Base-by-base conservation (phyloP, 2,888 invertebrate species). In the Lasioglossum figueresi region DNA sequence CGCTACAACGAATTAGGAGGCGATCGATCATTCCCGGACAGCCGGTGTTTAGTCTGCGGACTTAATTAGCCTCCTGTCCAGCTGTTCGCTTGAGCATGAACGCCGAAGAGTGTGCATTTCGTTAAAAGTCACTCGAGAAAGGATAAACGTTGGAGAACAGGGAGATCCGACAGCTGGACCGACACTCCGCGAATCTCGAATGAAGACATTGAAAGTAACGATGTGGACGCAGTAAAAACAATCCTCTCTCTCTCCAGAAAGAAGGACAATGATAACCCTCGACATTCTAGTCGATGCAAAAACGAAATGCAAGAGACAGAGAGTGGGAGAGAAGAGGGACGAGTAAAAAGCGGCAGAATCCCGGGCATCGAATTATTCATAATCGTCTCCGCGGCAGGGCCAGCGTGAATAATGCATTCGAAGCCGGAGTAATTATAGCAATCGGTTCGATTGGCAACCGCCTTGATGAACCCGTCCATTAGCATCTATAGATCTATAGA, bases 391-490 rank as follows among this genome's bases (percentile, higher is more conserved):
- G 5, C 31, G 68, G 19, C 40, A 59, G 52, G 63, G 34, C 31
- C 31, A 19, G 31, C 37, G 37, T 56, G 84, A 84, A 80, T 83
- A 80, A 83, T 80, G 48, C 63, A 80, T 68, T 48, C 59, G 63
- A n/a, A 31, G 71, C 75, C 3, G 27, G 31, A 77, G 52, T 78
- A 84, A 85, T 77, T 85, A 80, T 78, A 80, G 80, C 71, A 78
- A 80, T 84, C 84, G 77, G 45, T 74, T 74, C 75, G 85, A 84
- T 84, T 80, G 80, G 74, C 85, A 45, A 74, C 66, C 77, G n/a
- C 79, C 77, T 85, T 78, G 84, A 76, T 76, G 75, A 80, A 80
- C 77, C 75, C 40, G 34, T 80, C 77, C 85, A 85, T 84, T 84
- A 84, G 66, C 52, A 63, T 77, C 80, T 66, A 77, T 66, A 77